Conservation (phyloP, 2,113 vertebrate genomes). For the Albula glossodonta region DNA sequence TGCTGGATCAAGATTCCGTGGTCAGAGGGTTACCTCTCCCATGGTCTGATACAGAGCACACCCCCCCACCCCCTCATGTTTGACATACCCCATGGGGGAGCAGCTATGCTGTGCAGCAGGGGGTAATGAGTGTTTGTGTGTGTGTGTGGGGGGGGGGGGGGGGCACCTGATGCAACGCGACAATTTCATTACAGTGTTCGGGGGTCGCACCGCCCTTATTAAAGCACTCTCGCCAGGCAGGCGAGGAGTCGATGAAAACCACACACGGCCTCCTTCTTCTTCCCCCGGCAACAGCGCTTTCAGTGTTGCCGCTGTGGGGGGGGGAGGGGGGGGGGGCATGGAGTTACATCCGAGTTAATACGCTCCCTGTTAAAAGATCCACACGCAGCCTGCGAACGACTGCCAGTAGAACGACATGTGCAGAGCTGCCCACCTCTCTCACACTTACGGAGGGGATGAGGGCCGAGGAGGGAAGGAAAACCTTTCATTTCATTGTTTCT, state of each 20-base stretch:
- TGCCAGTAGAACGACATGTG: neutral
- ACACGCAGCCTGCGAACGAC: neutral
- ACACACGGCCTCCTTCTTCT: neutral
- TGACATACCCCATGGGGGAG: neutral
- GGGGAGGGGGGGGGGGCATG: neutral
- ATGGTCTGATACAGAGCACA: neutral
- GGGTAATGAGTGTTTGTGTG: too few species aligned
- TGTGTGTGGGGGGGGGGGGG: neutral
- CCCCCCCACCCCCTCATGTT: too few species aligned
- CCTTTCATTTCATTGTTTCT: neutral
- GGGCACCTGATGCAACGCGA: neutral
- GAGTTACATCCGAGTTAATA: neutral
- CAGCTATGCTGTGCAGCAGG: neutral
- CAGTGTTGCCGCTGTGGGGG: neutral
- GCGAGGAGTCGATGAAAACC: neutral
- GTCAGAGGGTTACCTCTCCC: neutral
- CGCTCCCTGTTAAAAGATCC: neutral
- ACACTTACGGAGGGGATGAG: neutral
- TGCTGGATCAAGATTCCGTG: neutral
- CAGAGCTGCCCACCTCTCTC: neutral
- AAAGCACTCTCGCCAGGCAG: neutral
- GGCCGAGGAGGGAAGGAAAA: neutral
- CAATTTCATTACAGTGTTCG: neutral
- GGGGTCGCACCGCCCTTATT: neutral
- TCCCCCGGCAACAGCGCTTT: neutral